Conservation (phyloP, 2,888 invertebrate genomes). For the Bombylius major region DNA sequence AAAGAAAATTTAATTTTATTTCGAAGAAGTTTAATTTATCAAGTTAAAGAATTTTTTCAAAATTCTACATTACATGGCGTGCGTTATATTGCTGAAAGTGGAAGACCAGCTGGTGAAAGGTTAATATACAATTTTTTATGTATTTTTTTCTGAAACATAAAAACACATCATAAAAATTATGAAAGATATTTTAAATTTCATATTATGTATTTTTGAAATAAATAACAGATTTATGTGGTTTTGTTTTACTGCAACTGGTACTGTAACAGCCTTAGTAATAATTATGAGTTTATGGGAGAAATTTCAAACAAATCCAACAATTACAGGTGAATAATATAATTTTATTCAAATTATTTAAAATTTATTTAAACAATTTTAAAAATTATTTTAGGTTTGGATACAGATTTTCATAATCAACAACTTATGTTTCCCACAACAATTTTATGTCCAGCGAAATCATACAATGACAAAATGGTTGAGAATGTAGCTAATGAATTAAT, state of each 20-base stretch:
- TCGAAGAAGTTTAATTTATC: conserved; percentile 52
- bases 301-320: conserved; percentile 73
- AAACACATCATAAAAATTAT: not conserved
- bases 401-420: conserved; percentile 70
- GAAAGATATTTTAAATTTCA: not conserved
- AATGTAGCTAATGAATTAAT: conserved; percentile 24
- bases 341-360: not conserved
- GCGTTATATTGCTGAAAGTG: conserved; percentile 61
- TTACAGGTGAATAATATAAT: conserved; percentile 43
- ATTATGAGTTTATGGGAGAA: conserved; percentile 70
- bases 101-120: conserved; percentile 66
- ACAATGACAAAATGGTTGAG: conserved; percentile 31
- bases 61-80: conserved; percentile 69
- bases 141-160: not conserved
- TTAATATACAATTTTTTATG: conserved; percentile 28
- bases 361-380: not conserved
- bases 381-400: conserved; percentile 50
- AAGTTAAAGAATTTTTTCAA: conserved; percentile 60
- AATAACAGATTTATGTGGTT: conserved; percentile 63
- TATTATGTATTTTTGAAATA: not conserved
- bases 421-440: conserved; percentile 63
- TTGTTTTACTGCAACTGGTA: conserved; percentile 54
- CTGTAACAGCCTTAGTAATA: conserved; percentile 58
- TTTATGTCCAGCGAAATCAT: conserved; percentile 45
- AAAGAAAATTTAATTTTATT: conserved; percentile 22